Evolutionary conservation across 2,888 invertebrate genomes (phyloP).

Genomic region (Mesorhabditis spiculigera): DNA sequence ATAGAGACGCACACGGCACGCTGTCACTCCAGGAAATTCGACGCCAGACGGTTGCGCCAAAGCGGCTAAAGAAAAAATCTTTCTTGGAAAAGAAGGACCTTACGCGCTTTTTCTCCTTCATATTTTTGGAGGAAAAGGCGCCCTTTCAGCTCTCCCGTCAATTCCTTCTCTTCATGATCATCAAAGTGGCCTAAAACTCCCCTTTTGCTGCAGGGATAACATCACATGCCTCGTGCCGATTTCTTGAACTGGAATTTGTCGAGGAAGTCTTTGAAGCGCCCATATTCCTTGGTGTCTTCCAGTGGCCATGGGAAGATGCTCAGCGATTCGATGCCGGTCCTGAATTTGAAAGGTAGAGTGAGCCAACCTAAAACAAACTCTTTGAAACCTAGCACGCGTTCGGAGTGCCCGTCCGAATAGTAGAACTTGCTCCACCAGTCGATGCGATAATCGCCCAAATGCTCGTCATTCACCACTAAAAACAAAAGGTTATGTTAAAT

Average conservation of each 20-base stretch:
- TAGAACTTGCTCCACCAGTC: slow-evolving; percentile 97
- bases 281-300: slow-evolving; percentile 60
- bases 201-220: not conserved
- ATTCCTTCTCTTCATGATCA: slow-evolving; percentile 42
- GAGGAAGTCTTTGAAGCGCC: slow-evolving; percentile 63
- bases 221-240: slow-evolving; percentile 7
- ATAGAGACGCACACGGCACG: not conserved
- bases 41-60: slow-evolving; percentile 34
- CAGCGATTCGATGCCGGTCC: slow-evolving; percentile 60
- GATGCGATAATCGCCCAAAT: slow-evolving; percentile 52
- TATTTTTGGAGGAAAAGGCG: slow-evolving; percentile 29
- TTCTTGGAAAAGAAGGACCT: not conserved
- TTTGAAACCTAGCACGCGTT: slow-evolving; percentile 59
- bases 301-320: slow-evolving; percentile 60
- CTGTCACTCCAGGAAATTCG: slow-evolving; percentile 37
- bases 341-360: slow-evolving; percentile 16
- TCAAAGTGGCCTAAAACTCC: slow-evolving; percentile 30
- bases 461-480: not conserved
- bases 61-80: slow-evolving; percentile 8
- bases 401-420: slow-evolving; percentile 73
- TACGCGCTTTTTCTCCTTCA: not conserved
- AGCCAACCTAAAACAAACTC: slow-evolving; percentile 22
- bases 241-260: slow-evolving; percentile 58
- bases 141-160: slow-evolving; percentile 63
- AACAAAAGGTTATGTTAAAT: too few species aligned